Evolutionary conservation across 1,140 invertebrate species (phyloP), one percentile per base, ranked within the genome.

Genomic region (Calycopis cecrops): DNA sequence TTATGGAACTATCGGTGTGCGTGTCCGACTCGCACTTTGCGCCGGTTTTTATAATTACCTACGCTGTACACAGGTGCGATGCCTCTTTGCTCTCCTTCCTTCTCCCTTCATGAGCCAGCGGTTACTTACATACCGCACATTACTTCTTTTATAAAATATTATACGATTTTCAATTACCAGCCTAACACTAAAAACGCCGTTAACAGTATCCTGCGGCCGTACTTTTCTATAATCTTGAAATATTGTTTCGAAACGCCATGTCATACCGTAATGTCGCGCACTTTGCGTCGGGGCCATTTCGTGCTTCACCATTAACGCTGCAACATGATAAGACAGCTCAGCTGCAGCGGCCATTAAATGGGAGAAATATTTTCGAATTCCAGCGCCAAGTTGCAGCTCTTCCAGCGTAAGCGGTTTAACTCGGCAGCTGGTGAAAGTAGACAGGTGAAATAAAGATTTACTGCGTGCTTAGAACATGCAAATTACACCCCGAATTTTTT

Each of bases 361-460:
- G 16, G 35, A 52, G 37, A 42, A 52, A 52, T 52, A 28, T 52
- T 52, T 42, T 52, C 17, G 21, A 21, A 52, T 52, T 37, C 50
- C 38, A 52, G 28, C 12, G n/a, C 40, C n/a, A 44, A 53, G 34
- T 38, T 34, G 34, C 37, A 18, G 21, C 28, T 42, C 28, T 53
- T 53, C 42, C 38, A 53, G 40, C 16, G 51, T 53, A 53, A 53
- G 52, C 52, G 28, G 52, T 12, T 53, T 35, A 53, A 17, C 52
- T 53, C n/a, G 52, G 17, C 51, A 44, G 10, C 48, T 16, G 33
- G 48, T 44, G 18, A 53, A 53, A 53, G 52, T 53, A 53, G 52
- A 53, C 52, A 53, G 52, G 52, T 53, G 28, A 53, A 53, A 53
- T 47, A 53, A 34, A 16, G 37, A 53, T 44, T 54, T 47, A 44